A percentile compares a stretch with the other conserved stretches of the same genome.
Conservation (phyloP, 1,140 invertebrate species). For the Lithobius niger region DNA sequence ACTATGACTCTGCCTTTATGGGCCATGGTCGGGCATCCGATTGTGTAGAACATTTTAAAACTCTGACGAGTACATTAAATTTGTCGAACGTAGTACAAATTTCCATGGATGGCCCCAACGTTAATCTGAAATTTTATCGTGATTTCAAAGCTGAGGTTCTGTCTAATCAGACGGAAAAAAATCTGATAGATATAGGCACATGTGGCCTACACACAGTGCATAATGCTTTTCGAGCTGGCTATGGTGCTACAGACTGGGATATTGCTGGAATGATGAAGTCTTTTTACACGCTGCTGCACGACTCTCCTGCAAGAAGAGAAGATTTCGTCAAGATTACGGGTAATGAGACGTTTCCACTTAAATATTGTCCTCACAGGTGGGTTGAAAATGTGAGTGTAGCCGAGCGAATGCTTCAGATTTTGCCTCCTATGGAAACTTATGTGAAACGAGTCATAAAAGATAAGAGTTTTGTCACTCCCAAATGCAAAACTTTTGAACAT, state of each 20-base stretch:
- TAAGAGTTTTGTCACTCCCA: too few species aligned
- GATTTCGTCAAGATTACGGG: conserved; percentile 1
- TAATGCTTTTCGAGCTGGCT: background rate
- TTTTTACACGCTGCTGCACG: conserved; percentile 9
- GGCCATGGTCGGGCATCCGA: background rate
- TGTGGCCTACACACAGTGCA: background rate
- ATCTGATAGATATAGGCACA: too few species aligned
- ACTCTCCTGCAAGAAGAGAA: conserved; percentile 8
- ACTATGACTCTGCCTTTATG: background rate
- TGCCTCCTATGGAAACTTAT: too few species aligned
- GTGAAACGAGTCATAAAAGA: too few species aligned
- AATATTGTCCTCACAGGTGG: conserved; percentile 9
- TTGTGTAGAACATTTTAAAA: background rate
- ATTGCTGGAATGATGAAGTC: background rate
- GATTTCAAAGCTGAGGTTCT: conserved; percentile 10
- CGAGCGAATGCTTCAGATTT: too few species aligned
- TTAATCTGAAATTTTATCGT: conserved; percentile 21
- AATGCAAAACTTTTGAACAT: too few species aligned
- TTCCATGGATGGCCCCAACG: conserved; percentile 20
- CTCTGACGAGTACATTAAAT: background rate
- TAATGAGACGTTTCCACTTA: conserved; percentile 1
- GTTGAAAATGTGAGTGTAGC: conserved; percentile 10
- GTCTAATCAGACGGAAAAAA: too few species aligned
- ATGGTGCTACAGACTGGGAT: background rate
- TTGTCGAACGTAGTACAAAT: conserved; percentile 12